Evolutionary conservation across 2,888 invertebrate species (phyloP), one percentile per base, ranked within the genome.

Genomic region (Leptopterna dolabrata): DNA sequence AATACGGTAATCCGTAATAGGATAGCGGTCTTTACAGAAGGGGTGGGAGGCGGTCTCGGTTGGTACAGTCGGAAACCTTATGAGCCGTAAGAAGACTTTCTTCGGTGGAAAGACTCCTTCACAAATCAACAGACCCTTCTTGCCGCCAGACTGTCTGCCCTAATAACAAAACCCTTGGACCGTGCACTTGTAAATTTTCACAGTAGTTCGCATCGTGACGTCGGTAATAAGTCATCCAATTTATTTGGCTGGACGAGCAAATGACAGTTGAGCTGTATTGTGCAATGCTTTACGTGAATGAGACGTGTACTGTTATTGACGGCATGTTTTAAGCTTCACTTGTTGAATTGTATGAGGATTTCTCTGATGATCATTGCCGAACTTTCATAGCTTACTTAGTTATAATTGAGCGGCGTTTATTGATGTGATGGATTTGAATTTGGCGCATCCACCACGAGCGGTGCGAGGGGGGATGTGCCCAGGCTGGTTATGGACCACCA

Each of bases 1-100:
- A 63, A 63, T 63, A 63, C 24, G 63, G 63, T 63, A 63, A 63
- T 63, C 63, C 63, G 63, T 63, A 63, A 63, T 63, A 24, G 63
- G 63, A 63, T 63, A 63, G 63, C 63, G 3, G 63, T 13, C 24
- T 13, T 7, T 51, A 0, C 6, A 6, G 16, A 19, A 19, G 4
- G 4, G 51, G 51, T n/a, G n/a, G 51, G 14, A 51, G n/a, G n/a
- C 6, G 45, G 45, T 14, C 9, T n/a, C 11, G 63, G 19, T 19
- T 27, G n/a, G 19, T n/a, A 63, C 63, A 19, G 36, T 4, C 36
- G 63, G 51, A 63, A 63, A 63, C 63, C 63, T 63, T 63, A 63
- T 63, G 63, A 63, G n/a, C 51, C 51, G n/a, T n/a, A 51, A 51
- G 51, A 51, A 51, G 51, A 51, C 51, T 51, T 51, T 51, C 51